These are phyloP conservation scores for Drosophila prosaltans DNA, from an alignment of 1,140 invertebrate species.

Conservation along the genomic window DNA sequence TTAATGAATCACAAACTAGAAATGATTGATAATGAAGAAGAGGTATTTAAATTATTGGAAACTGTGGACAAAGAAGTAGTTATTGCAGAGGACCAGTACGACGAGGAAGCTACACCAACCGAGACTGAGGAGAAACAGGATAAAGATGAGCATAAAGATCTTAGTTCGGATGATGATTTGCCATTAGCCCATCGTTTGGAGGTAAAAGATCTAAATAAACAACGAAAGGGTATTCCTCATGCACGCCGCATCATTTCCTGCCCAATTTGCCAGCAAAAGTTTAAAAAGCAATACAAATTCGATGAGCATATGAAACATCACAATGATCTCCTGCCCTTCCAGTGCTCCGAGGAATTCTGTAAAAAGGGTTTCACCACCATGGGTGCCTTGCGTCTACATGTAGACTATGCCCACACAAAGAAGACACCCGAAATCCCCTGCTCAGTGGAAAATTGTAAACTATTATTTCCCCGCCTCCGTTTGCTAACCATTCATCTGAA, in stretches of 20 bases:
- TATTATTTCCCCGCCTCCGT: conserved; percentile 67
- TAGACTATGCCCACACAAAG: conserved; percentile 71
- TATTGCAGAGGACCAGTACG: neutral
- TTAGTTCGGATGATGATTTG: conserved; percentile 55
- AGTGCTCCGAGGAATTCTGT: conserved; percentile 61
- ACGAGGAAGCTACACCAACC: neutral
- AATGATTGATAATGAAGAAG: conserved; percentile 72
- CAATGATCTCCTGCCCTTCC: conserved; percentile 70
- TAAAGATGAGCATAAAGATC: conserved; percentile 16
- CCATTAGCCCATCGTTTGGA: conserved; percentile 56
- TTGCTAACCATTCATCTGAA: conserved; percentile 75
- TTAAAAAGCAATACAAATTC: conserved; percentile 64
- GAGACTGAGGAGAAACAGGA: conserved; percentile 6
- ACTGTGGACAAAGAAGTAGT: conserved; percentile 58
- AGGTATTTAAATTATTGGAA: conserved; percentile 74
- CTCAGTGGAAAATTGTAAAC: conserved; percentile 58
- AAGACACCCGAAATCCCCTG: conserved; percentile 59
- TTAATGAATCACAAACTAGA: conserved; percentile 69
- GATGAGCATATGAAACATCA: conserved; percentile 81
- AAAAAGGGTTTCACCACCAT: conserved; percentile 74
- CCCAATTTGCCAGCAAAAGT: conserved; percentile 72
- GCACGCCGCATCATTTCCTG: conserved; percentile 50
- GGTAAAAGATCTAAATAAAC: conserved; percentile 14
- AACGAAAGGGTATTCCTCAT: conserved; percentile 11
- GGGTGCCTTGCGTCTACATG: conserved; percentile 68